phyloP scores from a whole-genome alignment of 2,888 invertebrate species.

The Oligia strigilis region DNA sequence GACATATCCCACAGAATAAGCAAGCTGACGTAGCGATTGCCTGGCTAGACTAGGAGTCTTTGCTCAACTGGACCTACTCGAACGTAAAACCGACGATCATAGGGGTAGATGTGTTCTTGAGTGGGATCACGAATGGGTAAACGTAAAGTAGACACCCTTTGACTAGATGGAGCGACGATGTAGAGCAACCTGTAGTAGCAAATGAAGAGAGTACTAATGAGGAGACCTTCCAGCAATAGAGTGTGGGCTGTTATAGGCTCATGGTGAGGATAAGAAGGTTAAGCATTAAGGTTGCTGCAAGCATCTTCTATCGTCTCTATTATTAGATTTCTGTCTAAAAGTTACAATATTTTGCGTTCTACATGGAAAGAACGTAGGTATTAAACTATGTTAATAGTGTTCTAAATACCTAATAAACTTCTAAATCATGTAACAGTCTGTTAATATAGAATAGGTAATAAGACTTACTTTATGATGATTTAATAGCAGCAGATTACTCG shows the following conservation, averaged over 20 bases:
- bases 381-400: not conserved
- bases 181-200: too few relatives aligned
- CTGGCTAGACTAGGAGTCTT: too few relatives aligned
- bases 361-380: not conserved
- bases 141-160: not conserved
- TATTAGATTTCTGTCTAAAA: not conserved
- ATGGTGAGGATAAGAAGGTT: not conserved
- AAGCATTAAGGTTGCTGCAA: not conserved
- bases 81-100: too few relatives aligned
- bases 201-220: too few relatives aligned
- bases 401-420: constrained; percentile 6
- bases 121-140: not conserved
- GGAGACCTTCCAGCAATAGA: too few relatives aligned
- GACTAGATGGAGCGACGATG: not conserved
- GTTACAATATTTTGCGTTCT: not conserved
- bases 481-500: constrained; percentile 29
- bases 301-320: not conserved
- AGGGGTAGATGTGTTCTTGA: not conserved
- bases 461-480: constrained; percentile 23
- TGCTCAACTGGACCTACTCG: too few relatives aligned
- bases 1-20: too few relatives aligned
- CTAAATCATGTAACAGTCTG: constrained; percentile 35
- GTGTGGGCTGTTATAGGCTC: not conserved
- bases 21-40: too few relatives aligned
- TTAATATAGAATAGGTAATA: constrained; percentile 32